These are phyloP conservation scores for Bombus huntii DNA, from an alignment of 1,140 invertebrate species.

Conservation along the genomic window DNA sequence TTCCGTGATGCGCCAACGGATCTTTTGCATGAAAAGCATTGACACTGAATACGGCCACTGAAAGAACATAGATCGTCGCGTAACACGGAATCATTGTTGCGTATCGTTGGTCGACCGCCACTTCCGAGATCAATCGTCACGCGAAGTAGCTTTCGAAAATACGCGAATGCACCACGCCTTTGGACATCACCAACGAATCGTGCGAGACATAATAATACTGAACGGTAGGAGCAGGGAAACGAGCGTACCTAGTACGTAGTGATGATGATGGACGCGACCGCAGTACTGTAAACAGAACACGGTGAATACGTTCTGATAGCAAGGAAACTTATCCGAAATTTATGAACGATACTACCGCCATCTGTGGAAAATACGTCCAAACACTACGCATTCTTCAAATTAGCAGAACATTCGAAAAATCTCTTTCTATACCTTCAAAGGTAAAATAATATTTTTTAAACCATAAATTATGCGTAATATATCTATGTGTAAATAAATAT, in stretches of 20 bases:
- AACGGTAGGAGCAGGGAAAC: conserved; percentile 29
- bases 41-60: conserved; percentile 35
- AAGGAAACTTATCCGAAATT: neutral
- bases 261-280: conserved; percentile 52
- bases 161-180: conserved; percentile 30
- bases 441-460: neutral
- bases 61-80: conserved; percentile 34
- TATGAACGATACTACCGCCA: neutral
- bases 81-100: conserved; percentile 40
- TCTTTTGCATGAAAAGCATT: conserved; percentile 75
- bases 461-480: neutral
- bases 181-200: conserved; percentile 44
- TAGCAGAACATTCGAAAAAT: neutral
- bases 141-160: conserved; percentile 11
- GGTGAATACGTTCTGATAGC: neutral
- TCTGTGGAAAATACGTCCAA: neutral
- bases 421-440: neutral
- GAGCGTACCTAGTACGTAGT: neutral
- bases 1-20: conserved; percentile 88
- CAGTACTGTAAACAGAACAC: conserved; percentile 66
- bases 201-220: conserved; percentile 43
- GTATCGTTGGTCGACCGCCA: conserved; percentile 8
- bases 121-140: conserved; percentile 40
- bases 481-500: neutral
- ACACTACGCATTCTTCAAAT: too few relatives aligned